Evolutionary conservation across 2,888 invertebrate species (phyloP).

Genomic region (Rapana venosa): DNA sequence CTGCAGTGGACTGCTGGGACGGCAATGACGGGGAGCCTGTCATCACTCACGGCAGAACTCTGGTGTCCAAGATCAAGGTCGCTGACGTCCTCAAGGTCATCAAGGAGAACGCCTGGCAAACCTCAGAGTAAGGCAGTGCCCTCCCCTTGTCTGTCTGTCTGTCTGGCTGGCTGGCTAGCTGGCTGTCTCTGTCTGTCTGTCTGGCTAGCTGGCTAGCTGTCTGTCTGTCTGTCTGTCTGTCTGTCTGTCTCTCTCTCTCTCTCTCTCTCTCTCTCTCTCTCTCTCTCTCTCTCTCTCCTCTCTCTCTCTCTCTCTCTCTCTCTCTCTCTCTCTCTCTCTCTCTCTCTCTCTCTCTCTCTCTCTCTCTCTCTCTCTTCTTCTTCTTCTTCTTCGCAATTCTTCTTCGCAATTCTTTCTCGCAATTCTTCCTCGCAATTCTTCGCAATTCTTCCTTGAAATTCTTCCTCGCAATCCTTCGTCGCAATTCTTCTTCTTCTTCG

Average conservation of each 20-base stretch:
- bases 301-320: slow-evolving; percentile 18
- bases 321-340: background rate
- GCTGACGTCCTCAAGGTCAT: slow-evolving; percentile 95
- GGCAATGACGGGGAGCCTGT: slow-evolving; percentile 94
- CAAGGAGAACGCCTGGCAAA: slow-evolving; percentile 95
- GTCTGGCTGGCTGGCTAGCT: background rate
- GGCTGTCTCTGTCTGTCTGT: background rate
- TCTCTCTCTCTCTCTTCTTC: background rate
- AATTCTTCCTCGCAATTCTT: background rate
- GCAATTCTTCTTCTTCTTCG: background rate
- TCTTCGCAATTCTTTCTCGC: background rate
- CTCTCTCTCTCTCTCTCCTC: background rate
- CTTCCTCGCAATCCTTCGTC: background rate
- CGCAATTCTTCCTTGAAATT: background rate
- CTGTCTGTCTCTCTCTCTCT: background rate
- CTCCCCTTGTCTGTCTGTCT: background rate
- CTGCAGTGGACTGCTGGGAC: slow-evolving; percentile 94
- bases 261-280: background rate
- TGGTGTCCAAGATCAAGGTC: slow-evolving; percentile 96
- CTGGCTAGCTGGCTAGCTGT: background rate
- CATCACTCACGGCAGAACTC: slow-evolving; percentile 97
- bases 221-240: background rate
- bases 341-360: background rate
- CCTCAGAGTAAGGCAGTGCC: slow-evolving; percentile 81
- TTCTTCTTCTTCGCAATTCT: background rate